Evolutionary conservation across 92 coral and sea anemone genomes (phyloP), one percentile per base, ranked within the genome.

Genomic region (Palythoa grandis): DNA sequence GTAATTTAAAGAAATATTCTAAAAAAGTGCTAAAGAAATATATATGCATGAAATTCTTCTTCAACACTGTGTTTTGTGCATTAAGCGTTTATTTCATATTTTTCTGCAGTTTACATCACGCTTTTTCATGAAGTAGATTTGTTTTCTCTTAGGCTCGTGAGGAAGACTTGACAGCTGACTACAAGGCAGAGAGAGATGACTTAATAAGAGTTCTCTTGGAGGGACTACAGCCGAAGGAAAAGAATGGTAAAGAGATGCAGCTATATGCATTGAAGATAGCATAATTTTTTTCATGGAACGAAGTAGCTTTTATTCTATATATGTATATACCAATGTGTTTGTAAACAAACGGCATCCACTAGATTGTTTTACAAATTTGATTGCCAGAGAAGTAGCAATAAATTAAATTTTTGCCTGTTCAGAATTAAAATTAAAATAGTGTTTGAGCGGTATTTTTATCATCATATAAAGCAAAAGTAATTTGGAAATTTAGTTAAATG

Each of bases 111-210:
- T 56, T 16, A 63, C 69, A 19, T 17, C 68, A 17, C 11, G 69
- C 8, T 23, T n/a, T 3, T 63, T 63, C 22, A n/a, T 63, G 11
- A 19, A 63, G 29, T n/a, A 23, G 11, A 63, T 63, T 13, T 67
- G 14, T 37, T 25, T 69, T 10, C 47, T 58, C 20, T 20, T 69
- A 91, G 94, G 94, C 94, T 14, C 79, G 83, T 29, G 94, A 91
- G 85, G 92, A 88, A 39, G 94, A 91, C 56, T 25, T 91, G 69
- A 91, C 94, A 5, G 53, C 82, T 4, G 94, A 91, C 35, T 91
- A 91, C 89, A 88, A 48, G 79, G 47, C 76, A n/a, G 94, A 91
- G 68, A 78, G 94, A 52, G 90, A 91, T 74, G 76, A 68, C 39
- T 70, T 91, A 76, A 57, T 88, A 12, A 69, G 56, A 68, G 66